These are phyloP conservation scores for Orchestia grillus DNA, from an alignment of 1,140 invertebrate species.

Conservation along the genomic window DNA sequence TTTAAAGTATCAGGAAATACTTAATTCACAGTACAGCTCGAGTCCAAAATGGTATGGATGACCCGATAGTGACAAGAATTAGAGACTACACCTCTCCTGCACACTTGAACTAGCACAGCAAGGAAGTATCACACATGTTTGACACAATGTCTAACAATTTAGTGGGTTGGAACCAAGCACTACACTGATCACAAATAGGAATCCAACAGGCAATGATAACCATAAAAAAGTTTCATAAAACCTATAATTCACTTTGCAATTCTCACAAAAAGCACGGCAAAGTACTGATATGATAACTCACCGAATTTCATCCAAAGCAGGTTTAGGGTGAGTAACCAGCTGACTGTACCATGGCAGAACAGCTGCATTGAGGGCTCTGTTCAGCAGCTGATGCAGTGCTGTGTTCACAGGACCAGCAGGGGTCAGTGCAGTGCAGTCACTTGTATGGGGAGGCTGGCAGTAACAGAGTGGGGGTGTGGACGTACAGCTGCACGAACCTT, in stretches of 20 bases:
- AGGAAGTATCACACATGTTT: neutral
- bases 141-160: neutral
- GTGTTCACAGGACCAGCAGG: neutral
- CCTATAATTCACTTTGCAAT: neutral
- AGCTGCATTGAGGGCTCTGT: neutral
- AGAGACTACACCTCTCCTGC: neutral
- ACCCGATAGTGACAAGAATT: neutral
- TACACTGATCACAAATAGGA: neutral
- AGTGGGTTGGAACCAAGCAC: neutral
- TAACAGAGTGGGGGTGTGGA: neutral
- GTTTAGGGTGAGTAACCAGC: constrained; percentile 3
- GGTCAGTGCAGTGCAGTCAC: neutral
- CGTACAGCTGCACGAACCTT: neutral
- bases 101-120: neutral
- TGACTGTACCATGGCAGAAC: constrained; percentile 44
- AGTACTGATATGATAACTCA: neutral
- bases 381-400: neutral
- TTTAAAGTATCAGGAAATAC: neutral
- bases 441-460: neutral
- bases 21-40: neutral
- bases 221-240: neutral
- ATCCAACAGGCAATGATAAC: neutral
- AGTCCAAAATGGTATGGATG: neutral
- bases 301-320: constrained; percentile 44
- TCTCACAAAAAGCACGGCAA: neutral